Evolutionary conservation across 2,797 vertebrate genomes (phyloP), one percentile per base, ranked within the genome.

Genomic region (Labroides dimidiatus): DNA sequence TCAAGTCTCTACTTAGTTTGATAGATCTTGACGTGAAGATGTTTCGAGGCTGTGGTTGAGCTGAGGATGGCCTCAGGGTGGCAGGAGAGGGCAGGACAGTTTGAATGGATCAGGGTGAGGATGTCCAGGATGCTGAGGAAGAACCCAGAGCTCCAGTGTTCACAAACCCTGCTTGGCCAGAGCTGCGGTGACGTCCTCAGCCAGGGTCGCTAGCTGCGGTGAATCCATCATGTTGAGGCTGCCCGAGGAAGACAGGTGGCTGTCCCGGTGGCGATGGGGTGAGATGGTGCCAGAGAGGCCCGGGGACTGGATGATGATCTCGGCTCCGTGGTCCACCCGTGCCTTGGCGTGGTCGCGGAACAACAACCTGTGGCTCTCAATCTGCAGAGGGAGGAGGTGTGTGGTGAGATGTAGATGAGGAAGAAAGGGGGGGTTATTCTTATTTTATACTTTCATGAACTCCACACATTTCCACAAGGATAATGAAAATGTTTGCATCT

Each of bases 81-180:
- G 80, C 62, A 80, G 83, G 72, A 78, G 71, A 59, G 75, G 78
- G 55, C 67, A 68, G 75, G 80, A 78, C 79, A 77, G 87, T 87
- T 81, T 57, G 23, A 64, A 41, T 23, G 66, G 70, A 60, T 66
- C 53, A 39, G n/a, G 42, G 30, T 33, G 54, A 66, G 68, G 75
- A 75, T 10, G 43, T 72, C 75, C 56, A 6, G 50, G 64, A 50
- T 33, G 64, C 44, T 68, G 58, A 42, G 37, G 53, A 45, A 20
- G 11, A 36, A 68, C 73, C 73, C 64, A 78, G 23, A 66, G 75
- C 70, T 58, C 75, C 70, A 80, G 75, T 74, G 94, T 96, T 99
- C 96, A 99, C 95, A 99, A 96, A 92, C 97, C 98, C 95, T 99
- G 98, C 89, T 99, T 98, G 82, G 97, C 97, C 30, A 99, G 95